Base-by-base conservation (phyloP, 2,888 invertebrate genomes). In the Timema podura region DNA sequence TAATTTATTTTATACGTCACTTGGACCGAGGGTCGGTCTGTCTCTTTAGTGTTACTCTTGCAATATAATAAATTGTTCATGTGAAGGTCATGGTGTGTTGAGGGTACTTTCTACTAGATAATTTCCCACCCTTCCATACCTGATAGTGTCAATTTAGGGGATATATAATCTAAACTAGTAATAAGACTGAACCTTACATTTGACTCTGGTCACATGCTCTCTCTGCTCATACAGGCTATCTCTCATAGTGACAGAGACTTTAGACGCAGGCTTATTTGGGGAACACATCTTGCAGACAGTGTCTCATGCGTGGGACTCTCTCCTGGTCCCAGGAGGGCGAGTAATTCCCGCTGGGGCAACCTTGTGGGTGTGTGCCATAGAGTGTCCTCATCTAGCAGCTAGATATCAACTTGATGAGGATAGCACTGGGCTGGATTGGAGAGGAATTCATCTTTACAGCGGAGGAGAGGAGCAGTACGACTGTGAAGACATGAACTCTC, bases 221-320 rank as follows among this genome's bases (percentile, higher is more conserved):
- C 30, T 3, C 68, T 45, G 15, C 48, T 69, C 45, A 71, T 75
- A 54, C 75, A 82, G 83, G 76, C 84, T 86, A 30, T 85, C 88
- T 68, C 79, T 92, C 64, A 79, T 93, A 68, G 84, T 93, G 0
- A 91, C 91, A 5, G 93, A 94, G 81, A 87, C 89, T 73, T 90
- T 93, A 82, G 93, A 93, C 83, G 88, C 90, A 66, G 92, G 89
- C 0, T 78, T 93, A 46, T 89, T 93, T 79, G 93, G 93, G 1
- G 93, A 93, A 80, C 85, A 87, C 76, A 84, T 89, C 49, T 79
- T 93, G 61, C 83, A 86, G 74, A 87, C 88, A 16, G 78, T 92
- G 59, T 80, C 85, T 59, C 89, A 92, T 81, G 91, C 91, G 7
- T 89, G 89, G 86, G 81, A 86, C 70, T 79, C 86, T 74, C 82